Conservation (phyloP, 2,797 vertebrate species). For the Dryobates pubescens region DNA sequence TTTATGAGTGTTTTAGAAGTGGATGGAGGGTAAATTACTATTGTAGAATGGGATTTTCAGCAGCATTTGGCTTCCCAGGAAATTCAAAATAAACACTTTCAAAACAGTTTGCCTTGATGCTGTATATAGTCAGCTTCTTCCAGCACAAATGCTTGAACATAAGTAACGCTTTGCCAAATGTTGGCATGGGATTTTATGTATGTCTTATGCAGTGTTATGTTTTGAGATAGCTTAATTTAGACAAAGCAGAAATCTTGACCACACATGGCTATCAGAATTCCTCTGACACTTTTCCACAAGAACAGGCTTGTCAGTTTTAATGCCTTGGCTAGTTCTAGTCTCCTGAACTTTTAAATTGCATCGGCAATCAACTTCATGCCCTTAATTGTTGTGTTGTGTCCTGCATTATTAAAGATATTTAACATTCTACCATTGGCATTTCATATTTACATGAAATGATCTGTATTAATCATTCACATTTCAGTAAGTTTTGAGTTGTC, state of each 20-base stretch:
- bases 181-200: conserved; percentile 36
- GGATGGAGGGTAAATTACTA: background rate
- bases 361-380: background rate
- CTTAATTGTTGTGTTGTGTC: background rate
- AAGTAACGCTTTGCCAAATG: conserved; percentile 33
- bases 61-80: conserved; percentile 18
- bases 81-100: conserved; percentile 28
- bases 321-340: conserved; percentile 17
- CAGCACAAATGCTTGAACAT: conserved; percentile 30
- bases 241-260: conserved; percentile 46
- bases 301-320: background rate
- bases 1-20: background rate
- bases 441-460: background rate
- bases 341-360: conserved; percentile 30
- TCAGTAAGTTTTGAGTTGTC: background rate
- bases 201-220: background rate
- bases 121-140: conserved; percentile 29
- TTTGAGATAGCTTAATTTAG: conserved; percentile 27
- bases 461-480: background rate
- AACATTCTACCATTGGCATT: background rate
- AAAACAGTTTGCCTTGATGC: conserved; percentile 29
- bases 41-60: background rate
- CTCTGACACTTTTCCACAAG: background rate
- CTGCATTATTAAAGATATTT: background rate
- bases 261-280: background rate